phyloP scores from a whole-genome alignment of 2,888 invertebrate species.

The Ptilodon capucinus region DNA sequence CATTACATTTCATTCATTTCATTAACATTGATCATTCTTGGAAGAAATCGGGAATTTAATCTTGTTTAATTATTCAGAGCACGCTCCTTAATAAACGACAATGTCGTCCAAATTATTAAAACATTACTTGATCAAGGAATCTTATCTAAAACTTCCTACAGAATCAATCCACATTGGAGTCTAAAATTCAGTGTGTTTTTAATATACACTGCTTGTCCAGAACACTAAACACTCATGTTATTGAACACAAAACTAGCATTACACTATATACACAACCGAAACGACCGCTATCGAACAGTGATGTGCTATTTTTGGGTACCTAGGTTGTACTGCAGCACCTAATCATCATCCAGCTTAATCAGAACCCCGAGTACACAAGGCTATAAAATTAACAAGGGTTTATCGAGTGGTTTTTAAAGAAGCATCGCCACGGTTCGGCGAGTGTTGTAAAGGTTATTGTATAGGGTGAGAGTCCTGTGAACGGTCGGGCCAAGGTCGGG shows the following conservation, averaged over 20 bases:
- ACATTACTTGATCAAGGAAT: no score
- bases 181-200: no score
- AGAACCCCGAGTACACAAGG: constrained; percentile 29
- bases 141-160: no score
- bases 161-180: no score
- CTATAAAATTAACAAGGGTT: constrained; percentile 31
- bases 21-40: neutral
- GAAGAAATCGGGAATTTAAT: neutral
- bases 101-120: neutral
- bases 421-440: constrained; percentile 55
- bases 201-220: neutral
- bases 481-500: constrained; percentile 57
- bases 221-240: constrained; percentile 4
- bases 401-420: constrained; percentile 46
- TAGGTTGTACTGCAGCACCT: constrained; percentile 34
- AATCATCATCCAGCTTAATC: constrained; percentile 46
- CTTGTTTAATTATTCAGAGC: neutral
- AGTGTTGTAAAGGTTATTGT: constrained; percentile 34
- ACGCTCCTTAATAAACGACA: no score
- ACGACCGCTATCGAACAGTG: constrained; percentile 46
- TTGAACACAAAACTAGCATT: constrained; percentile 17
- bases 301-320: constrained; percentile 62
- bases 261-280: constrained; percentile 52
- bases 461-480: constrained; percentile 51
- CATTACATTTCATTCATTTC: no score